Evolutionary conservation across 1,140 invertebrate genomes (phyloP).

Genomic region (Drosophila takahashii): DNA sequence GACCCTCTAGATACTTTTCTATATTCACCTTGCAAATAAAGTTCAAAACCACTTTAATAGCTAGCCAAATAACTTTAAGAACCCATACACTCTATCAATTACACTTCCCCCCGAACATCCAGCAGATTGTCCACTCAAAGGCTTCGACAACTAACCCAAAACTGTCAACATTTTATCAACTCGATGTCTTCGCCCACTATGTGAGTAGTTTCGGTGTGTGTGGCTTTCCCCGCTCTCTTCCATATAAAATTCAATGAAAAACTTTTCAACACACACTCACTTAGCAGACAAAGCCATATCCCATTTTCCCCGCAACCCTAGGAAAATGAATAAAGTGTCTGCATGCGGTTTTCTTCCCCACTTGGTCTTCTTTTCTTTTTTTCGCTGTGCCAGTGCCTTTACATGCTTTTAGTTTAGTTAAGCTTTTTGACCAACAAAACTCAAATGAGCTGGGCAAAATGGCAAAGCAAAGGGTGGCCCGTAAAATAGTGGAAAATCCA

Average conservation of each 20-base stretch:
- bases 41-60: slow-evolving; percentile 14
- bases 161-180: slow-evolving; percentile 81
- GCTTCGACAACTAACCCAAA: slow-evolving; percentile 67
- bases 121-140: slow-evolving; percentile 24
- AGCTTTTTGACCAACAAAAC: slow-evolving; percentile 74
- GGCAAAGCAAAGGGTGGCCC: neutral
- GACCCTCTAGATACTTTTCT: too few species aligned
- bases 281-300: slow-evolving; percentile 18
- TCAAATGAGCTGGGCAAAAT: slow-evolving; percentile 61
- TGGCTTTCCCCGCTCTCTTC: slow-evolving; percentile 55
- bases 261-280: slow-evolving; percentile 53
- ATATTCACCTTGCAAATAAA: too few species aligned
- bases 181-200: slow-evolving; percentile 27
- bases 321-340: slow-evolving; percentile 41
- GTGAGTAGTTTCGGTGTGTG: slow-evolving; percentile 23
- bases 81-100: slow-evolving; percentile 33
- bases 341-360: slow-evolving; percentile 56
- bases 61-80: slow-evolving; percentile 16
- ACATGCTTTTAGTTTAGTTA: slow-evolving; percentile 79
- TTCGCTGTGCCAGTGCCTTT: slow-evolving; percentile 43
- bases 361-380: neutral
- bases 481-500: slow-evolving; percentile 15
- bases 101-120: neutral
- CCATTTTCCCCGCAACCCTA: slow-evolving; percentile 19
- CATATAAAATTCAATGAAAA: slow-evolving; percentile 78